phyloP scores from a whole-genome alignment of 2,113 vertebrate genomes.

The Vireo altiloquus region DNA sequence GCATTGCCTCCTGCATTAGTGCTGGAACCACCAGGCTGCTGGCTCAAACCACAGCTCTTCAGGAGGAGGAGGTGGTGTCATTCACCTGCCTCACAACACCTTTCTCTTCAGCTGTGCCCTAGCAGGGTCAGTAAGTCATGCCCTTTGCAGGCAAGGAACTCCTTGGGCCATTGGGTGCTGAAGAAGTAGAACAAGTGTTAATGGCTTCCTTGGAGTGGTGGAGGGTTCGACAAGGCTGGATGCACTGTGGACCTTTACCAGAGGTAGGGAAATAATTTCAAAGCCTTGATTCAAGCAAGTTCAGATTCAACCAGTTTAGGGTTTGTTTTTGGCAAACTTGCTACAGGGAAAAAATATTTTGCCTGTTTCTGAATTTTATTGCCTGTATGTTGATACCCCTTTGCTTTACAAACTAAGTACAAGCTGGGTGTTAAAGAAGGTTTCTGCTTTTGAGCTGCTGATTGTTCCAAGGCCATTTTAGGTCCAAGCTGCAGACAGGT shows the following conservation, averaged over 20 bases:
- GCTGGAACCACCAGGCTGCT: background rate
- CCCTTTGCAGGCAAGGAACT: background rate
- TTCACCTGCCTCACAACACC: background rate
- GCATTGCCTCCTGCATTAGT: fast-evolving
- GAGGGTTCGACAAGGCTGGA: background rate
- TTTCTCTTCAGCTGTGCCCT: background rate
- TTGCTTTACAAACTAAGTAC: background rate
- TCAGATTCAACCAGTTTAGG: background rate
- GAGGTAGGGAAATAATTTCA: background rate
- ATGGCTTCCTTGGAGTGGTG: background rate
- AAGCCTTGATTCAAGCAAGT: background rate
- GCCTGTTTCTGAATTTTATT: background rate
- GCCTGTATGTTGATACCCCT: background rate
- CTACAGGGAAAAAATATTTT: background rate
- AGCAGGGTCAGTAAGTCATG: background rate
- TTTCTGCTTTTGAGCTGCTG: background rate
- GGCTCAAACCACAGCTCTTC: background rate
- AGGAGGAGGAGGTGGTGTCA: background rate
- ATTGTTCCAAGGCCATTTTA: background rate
- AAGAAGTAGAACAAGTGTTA: background rate
- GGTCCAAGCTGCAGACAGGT: fast-evolving
- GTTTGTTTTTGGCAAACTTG: background rate
- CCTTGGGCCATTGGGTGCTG: background rate
- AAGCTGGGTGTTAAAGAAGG: fast-evolving
- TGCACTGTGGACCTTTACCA: background rate